These are phyloP conservation scores for Ridgeia piscesae DNA, from an alignment of 1,140 invertebrate genomes.

Conservation along the genomic window DNA sequence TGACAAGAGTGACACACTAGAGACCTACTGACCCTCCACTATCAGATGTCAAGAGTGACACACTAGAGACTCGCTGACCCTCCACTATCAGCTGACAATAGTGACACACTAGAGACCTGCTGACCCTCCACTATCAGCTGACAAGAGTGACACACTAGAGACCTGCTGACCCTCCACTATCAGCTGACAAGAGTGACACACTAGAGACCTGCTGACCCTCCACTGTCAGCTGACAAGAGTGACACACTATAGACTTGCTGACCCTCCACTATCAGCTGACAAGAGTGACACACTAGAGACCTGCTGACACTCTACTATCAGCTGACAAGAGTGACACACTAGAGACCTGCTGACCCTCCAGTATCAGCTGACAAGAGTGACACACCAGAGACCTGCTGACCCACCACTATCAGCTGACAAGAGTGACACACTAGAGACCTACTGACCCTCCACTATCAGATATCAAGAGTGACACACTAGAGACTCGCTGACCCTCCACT, in stretches of 20 bases:
- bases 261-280: not conserved
- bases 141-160: not conserved
- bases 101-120: not conserved
- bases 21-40: not conserved
- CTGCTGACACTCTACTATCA: not conserved
- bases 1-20: not conserved
- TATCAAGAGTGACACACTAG: not conserved
- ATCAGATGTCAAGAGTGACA: not conserved
- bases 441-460: not conserved
- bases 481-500: not conserved
- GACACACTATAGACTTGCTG: not conserved
- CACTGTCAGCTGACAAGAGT: not conserved
- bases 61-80: not conserved
- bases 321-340: not conserved
- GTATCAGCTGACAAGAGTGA: not conserved
- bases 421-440: not conserved
- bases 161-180: not conserved
- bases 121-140: not conserved
- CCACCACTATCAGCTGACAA: not conserved
- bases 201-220: not conserved
- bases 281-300: not conserved
- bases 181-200: not conserved
- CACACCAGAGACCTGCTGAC: not conserved
- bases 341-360: not conserved
- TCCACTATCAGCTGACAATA: not conserved